phyloP scores from a whole-genome alignment of 2,113 vertebrate species.

The Hippocampus abdominalis region DNA sequence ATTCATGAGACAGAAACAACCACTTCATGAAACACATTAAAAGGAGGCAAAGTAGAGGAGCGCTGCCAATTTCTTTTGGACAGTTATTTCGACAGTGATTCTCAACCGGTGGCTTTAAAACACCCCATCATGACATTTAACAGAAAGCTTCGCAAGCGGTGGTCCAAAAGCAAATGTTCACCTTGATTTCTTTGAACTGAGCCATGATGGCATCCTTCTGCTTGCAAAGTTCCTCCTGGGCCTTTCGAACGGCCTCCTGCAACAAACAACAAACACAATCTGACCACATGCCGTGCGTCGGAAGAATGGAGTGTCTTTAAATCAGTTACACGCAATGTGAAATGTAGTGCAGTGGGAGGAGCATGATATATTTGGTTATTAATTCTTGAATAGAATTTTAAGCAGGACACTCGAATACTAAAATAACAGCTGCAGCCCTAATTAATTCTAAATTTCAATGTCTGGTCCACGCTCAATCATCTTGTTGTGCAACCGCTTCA shows the following conservation, averaged over 20 bases:
- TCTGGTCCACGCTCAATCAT: neutral
- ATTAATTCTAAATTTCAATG: neutral
- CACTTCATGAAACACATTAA: neutral
- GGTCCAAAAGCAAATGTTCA: slow-evolving; percentile 3
- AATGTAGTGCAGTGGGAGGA: neutral
- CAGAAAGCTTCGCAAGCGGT: no score
- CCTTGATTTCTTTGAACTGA: slow-evolving; percentile 82
- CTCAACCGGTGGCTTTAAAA: no score
- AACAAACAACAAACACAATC: slow-evolving; percentile 5
- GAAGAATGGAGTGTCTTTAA: neutral
- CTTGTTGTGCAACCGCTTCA: no score
- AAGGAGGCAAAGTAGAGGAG: neutral
- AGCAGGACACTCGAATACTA: no score
- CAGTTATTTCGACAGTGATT: neutral
- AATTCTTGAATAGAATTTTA: no score
- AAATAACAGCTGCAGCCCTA: no score
- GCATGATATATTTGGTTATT: no score
- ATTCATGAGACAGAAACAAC: neutral
- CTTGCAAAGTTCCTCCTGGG: slow-evolving; percentile 80
- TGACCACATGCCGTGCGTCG: neutral
- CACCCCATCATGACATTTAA: neutral
- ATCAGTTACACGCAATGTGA: neutral
- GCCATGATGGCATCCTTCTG: slow-evolving; percentile 81
- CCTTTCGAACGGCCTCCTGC: slow-evolving; percentile 81
- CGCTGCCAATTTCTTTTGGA: neutral